Base-by-base conservation (phyloP, 2,113 vertebrate species). In the Dermatemys mawii region DNA sequence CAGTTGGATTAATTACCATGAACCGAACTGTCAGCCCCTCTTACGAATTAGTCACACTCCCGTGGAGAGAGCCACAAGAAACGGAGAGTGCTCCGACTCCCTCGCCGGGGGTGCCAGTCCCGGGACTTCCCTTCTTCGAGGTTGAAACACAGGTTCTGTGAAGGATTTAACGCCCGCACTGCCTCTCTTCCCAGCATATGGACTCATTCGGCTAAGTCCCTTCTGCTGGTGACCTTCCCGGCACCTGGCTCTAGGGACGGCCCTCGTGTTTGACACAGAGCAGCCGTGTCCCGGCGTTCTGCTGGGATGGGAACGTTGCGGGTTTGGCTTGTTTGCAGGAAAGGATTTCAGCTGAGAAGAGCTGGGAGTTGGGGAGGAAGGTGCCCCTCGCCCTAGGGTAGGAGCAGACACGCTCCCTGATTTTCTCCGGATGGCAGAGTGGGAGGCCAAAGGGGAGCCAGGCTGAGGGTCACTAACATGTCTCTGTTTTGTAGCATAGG, bases 281-380 rank as follows among this genome's bases (percentile, higher is more conserved):
- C 35, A 67, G 9, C 22, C 0, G 0, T 1, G 0, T 83, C 49
- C 44, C 57, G 38, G 2, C 0, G n/a, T 53, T 79, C 12, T 32
- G 48, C 26, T 70, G 32, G 26, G 4, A 54, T 48, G 32, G 3
- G 2, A 32, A 44, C 10, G 21, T 32, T 76, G 11, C 41, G 29
- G 54, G 48, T 27, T 29, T 50, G 57, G 48, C 57, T 67, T 50
- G 24, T 48, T 63, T 27, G 13, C 48, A 70, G 60, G 82, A 6
- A 70, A 38, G 46, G 60, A 5, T 70, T 14, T 70, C 63, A 38
- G 32, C 46, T 50, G 32, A 26, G 32, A 14, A 10, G 6, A 63
- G 81, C 67, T 32, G 50, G 0, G 1, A 60, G 41, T 17, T 78
- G 35, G 76, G 53, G 19, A 38, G 32, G 13, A 55, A 50, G 49